These are phyloP conservation scores for Vidua chalybeata DNA, from an alignment of 2,113 vertebrate species.

Conservation along the genomic window DNA sequence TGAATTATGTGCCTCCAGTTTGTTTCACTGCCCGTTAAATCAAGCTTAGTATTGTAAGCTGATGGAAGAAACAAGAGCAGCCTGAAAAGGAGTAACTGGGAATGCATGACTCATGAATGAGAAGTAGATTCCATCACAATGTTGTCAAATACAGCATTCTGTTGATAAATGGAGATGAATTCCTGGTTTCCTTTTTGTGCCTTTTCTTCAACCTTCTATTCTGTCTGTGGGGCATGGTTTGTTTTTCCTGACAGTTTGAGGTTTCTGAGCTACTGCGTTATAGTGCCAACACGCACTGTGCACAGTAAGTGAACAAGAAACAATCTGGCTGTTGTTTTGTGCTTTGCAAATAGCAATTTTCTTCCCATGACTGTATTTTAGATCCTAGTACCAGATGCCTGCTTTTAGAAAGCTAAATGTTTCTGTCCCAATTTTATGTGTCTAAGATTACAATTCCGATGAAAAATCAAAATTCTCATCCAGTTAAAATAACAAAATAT, in stretches of 20 bases:
- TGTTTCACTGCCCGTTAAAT: conserved; percentile 37
- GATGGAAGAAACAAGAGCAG: background rate
- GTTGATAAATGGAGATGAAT: conserved; percentile 67
- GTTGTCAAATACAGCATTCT: conserved; percentile 50
- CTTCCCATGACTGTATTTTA: conserved; percentile 53
- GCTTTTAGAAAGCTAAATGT: background rate
- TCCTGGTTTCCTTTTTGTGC: conserved; percentile 31
- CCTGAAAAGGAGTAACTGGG: conserved; percentile 19
- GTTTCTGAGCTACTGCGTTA: conserved; percentile 56
- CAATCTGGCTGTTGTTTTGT: conserved; percentile 74
- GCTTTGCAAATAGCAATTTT: conserved; percentile 69
- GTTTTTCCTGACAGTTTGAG: conserved; percentile 73
- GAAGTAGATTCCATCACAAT: background rate
- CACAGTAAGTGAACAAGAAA: conserved; percentile 72
- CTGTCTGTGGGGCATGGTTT: conserved; percentile 66
- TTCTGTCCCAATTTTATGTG: background rate
- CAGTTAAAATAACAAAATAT: background rate
- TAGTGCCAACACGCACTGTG: conserved; percentile 72
- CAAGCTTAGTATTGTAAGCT: background rate
- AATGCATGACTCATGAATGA: background rate
- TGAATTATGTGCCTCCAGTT: background rate
- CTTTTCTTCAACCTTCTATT: conserved; percentile 50
- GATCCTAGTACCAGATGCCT: background rate
- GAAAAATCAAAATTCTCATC: background rate
- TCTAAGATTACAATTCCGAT: background rate